Evolutionary conservation across 2,888 invertebrate genomes (phyloP).

Genomic region (Pelosia muscerda): DNA sequence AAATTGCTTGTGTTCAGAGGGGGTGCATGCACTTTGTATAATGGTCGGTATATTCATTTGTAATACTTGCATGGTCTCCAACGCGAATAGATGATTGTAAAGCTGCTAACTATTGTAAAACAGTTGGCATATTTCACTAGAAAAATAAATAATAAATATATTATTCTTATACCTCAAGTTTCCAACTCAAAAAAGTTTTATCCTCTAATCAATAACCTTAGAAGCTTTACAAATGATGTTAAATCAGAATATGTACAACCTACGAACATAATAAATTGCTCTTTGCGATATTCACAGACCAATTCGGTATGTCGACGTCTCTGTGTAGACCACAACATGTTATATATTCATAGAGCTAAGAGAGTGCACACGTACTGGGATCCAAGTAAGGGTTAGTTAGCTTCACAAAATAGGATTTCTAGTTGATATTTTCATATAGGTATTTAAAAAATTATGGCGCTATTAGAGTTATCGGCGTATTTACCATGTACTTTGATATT

Average conservation of each 20-base stretch:
- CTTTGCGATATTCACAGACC: background rate
- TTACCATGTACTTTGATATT: no score
- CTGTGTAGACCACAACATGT: constrained; percentile 1
- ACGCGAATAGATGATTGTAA: no score
- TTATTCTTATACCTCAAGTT: background rate
- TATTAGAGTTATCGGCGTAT: no score
- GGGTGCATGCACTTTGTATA: no score
- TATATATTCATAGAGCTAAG: background rate
- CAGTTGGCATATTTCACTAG: no score
- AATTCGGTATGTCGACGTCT: background rate
- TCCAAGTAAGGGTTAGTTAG: background rate
- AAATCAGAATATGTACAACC: background rate
- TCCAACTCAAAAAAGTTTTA: background rate
- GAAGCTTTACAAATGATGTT: background rate
- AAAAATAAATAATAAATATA: background rate
- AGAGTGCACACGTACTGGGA: background rate
- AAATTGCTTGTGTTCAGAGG: no score
- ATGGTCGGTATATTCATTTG: no score
- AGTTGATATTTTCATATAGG: no score
- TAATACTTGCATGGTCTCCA: no score
- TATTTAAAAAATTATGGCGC: no score
- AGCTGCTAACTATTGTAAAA: no score
- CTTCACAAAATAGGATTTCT: background rate
- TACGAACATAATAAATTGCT: constrained; percentile 4
- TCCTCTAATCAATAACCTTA: background rate